Base-by-base conservation (phyloP, 2,113 vertebrate species). In the Apodemus speciosus region DNA sequence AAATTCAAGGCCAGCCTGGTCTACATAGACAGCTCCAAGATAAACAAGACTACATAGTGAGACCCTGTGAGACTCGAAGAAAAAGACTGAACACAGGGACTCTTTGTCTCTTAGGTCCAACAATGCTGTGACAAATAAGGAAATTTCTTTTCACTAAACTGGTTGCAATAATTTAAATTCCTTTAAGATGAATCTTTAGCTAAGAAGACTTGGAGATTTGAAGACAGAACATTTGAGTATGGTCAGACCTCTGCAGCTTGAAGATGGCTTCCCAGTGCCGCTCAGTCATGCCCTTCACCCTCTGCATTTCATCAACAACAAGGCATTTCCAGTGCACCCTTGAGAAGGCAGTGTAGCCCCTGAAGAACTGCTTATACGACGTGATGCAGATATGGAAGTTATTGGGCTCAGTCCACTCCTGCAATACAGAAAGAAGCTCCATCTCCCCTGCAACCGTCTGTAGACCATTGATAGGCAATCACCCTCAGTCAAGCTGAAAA, bases 231-330 rank as follows among this genome's bases (percentile, higher is more conserved):
- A 14, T 0, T 11, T 2, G 68, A 76, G n/a, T 25, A 66, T n/a
- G 11, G 53, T 16, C 98, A 75, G 77, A 99, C 99, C 99, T 99
- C 96, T 86, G 98, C 64, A 99, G 97, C 85, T 96, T 96, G 96
- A 99, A 98, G 91, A 99, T 91, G 0, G 98, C 98, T 75, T 99
- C 98, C 99, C 99, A 99, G 97, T 99, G 98, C 96, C 98, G 98
- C 97, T 99, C 98, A 0, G 97, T 98, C 98, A 99, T 97, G 96
- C 98, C 98, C 96, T 98, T 98, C 90, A 99, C 98, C 2, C 98
- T 98, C 96, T 99, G 99, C 96, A 99, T 98, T 96, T 99, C 99
- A 0, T 99, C 99, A 73, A 99, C 90, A 79, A 99, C 98, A 79
- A 99, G 96, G 94, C 99, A 99, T 51, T 95, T 98, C 99, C 99